phyloP scores from a whole-genome alignment of 2,797 vertebrate genomes.

The Acipenser transmontanus region DNA sequence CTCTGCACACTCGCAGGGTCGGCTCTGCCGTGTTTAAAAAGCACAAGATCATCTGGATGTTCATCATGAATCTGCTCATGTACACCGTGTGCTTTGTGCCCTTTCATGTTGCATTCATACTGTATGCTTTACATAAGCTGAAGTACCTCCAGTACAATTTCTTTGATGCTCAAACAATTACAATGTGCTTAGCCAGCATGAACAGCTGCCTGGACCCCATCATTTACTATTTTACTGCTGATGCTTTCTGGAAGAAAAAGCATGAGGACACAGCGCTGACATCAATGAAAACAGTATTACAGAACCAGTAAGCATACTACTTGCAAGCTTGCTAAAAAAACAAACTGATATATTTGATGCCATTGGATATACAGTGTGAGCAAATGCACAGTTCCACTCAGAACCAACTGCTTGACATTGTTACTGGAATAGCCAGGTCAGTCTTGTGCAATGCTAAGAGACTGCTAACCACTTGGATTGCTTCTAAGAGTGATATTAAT shows the following conservation, averaged over 20 bases:
- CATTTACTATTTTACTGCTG: conserved; percentile 31
- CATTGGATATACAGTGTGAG: too few relatives aligned
- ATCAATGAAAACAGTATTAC: too few relatives aligned
- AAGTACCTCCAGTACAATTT: neutral
- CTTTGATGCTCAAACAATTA: conserved; percentile 24
- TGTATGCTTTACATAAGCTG: conserved; percentile 18
- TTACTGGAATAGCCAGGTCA: too few relatives aligned
- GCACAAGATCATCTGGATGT: conserved; percentile 28
- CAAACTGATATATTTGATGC: too few relatives aligned
- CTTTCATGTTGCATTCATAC: conserved; percentile 27
- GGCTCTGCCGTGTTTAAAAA: conserved; percentile 11
- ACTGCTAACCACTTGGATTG: too few relatives aligned
- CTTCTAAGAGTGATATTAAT: too few relatives aligned
- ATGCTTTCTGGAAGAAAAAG: conserved; percentile 14
- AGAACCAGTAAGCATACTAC: too few relatives aligned
- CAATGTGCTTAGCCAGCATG: conserved; percentile 32
- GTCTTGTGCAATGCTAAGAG: too few relatives aligned
- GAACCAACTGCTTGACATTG: too few relatives aligned
- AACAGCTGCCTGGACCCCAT: conserved; percentile 36
- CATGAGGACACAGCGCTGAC: neutral
- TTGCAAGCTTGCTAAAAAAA: too few relatives aligned
- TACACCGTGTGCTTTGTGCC: conserved; percentile 34
- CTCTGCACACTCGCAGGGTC: conserved; percentile 9
- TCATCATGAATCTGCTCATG: conserved; percentile 32
- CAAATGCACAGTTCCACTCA: too few relatives aligned